Evolutionary conservation across 2,113 vertebrate species (phyloP), one percentile per base, ranked within the genome.

Genomic region (Peromyscus maniculatus): DNA sequence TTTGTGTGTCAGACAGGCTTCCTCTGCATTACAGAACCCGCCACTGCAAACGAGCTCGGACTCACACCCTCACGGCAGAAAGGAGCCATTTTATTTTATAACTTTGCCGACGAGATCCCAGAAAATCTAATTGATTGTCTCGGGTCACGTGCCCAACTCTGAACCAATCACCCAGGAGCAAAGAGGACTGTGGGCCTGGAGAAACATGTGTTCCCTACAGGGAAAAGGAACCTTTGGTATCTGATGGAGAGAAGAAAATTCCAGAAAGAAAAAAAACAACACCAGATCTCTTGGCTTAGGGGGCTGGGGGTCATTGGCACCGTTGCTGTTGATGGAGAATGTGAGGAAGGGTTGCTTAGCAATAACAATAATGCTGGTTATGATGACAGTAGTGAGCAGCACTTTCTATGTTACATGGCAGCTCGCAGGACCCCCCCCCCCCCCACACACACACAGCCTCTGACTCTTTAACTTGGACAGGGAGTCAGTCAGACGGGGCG

Each of bases 71-170:
- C 31, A 49, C 26, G 55, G 83, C 19, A 74, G 88, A 67, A 72
- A 90, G 36, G 7, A 19, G 21, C 16, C 36, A 28, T 69, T 93
- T 74, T 72, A 66, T 64, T 33, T 72, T 17, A 83, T 19, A 67
- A 78, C 43, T 78, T 92, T 49, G 57, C 28, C 59, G 55, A 55
- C 55, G 89, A 62, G 78, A 96, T 71, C 43, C 78, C 66, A 75
- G 55, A 43, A 87, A 95, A 57, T 90, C 78, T 12, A 39, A 4
- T 46, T 79, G 84, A 22, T 12, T 78, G 67, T 52, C 13, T 64
- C 72, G 66, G 52, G 62, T 93, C 94, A 87, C 11, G 10, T 90
- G 84, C 33, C 13, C 79, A 74, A 62, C 67, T 95, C 94, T 83
- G 82, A 96, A 55, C 75, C 88, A 90, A 78, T 89, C 59, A n/a